Conservation (phyloP, 2,113 vertebrate genomes). For the Hyperoodon ampullatus region DNA sequence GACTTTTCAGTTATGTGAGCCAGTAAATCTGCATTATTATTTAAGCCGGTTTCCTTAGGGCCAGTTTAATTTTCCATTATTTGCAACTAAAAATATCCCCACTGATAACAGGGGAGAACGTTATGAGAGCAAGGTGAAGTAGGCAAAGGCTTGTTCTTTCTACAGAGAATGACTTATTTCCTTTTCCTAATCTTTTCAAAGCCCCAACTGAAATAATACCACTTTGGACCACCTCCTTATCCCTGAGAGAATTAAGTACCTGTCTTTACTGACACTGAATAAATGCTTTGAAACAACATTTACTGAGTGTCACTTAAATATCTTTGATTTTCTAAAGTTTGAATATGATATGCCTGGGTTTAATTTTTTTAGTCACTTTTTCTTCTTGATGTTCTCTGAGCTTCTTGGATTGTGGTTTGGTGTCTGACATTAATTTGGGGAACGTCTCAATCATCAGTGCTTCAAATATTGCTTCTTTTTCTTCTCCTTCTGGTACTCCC, state of each 20-base stretch:
- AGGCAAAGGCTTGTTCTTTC: background rate
- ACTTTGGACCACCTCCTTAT: background rate
- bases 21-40: background rate
- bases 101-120: background rate
- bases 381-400: background rate
- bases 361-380: background rate
- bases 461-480: background rate
- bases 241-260: background rate
- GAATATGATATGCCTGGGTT: background rate
- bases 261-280: background rate
- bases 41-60: background rate
- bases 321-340: conserved; percentile 8
- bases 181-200: background rate
- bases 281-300: background rate
- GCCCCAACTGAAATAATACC: background rate
- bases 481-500: background rate
- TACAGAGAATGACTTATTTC: background rate
- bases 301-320: conserved; percentile 3
- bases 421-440: background rate
- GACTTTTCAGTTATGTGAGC: conserved; percentile 18
- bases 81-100: conserved; percentile 36
- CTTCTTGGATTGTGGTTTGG: background rate
- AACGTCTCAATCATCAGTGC: background rate
- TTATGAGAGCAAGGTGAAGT: background rate
- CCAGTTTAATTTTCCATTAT: conserved; percentile 7